Percentiles rank a stretch among this genome's conserved stretches.
phyloP scores from a whole-genome alignment of 2,888 invertebrate species.

The Caenorhabditis uteleia region DNA sequence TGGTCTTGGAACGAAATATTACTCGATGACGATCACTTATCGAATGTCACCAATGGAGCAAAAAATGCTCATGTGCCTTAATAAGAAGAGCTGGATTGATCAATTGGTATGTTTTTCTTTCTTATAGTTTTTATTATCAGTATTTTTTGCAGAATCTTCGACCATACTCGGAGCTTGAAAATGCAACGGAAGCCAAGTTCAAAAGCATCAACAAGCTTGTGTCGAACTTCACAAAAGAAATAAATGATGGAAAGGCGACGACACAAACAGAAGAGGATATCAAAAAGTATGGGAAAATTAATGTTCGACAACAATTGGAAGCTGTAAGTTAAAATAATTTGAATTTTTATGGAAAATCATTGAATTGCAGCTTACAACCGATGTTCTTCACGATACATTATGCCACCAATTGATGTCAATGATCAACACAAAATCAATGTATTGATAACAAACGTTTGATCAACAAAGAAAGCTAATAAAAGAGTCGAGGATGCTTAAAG shows the following conservation, averaged over 20 bases:
- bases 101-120: slow-evolving; percentile 28
- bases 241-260: slow-evolving; percentile 16
- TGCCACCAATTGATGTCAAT: slow-evolving; percentile 30
- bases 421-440: slow-evolving; percentile 35
- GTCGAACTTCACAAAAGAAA: slow-evolving; percentile 48
- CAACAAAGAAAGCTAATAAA: too few relatives aligned
- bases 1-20: slow-evolving; percentile 56
- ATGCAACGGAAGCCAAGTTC: slow-evolving; percentile 37
- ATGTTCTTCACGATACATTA: slow-evolving; percentile 21
- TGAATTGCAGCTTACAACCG: slow-evolving; percentile 19
- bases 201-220: slow-evolving; percentile 52
- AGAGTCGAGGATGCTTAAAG: too few relatives aligned
- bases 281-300: slow-evolving; percentile 52
- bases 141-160: slow-evolving; percentile 11
- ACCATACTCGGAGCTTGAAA: slow-evolving; percentile 19
- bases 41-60: slow-evolving; percentile 50
- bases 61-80: slow-evolving; percentile 57
- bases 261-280: slow-evolving; percentile 39
- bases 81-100: slow-evolving; percentile 55
- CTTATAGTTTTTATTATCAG: neutral
- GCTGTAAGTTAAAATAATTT: slow-evolving; percentile 1
- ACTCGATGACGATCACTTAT: slow-evolving; percentile 55
- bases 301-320: slow-evolving; percentile 57
- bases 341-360: neutral
- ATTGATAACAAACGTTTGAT: too few relatives aligned